Evolutionary conservation across 2,113 vertebrate genomes (phyloP), one percentile per base, ranked within the genome.

Genomic region (Upupa epops): DNA sequence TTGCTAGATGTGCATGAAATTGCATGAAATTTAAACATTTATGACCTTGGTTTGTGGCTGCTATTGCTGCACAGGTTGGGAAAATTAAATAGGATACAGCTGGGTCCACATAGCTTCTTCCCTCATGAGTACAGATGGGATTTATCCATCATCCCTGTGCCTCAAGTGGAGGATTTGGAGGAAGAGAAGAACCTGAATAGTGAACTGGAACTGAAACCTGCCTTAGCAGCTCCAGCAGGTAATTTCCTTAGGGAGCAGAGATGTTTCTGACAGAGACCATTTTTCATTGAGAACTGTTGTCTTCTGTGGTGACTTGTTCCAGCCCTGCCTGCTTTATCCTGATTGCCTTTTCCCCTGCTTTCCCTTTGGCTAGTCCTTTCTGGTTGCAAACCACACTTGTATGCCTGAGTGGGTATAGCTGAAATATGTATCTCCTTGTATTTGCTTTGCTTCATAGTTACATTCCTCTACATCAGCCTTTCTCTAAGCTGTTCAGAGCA

Each of bases 1-100:
- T 90, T 96, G 70, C 77, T 64, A 82, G 81, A 37, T 3, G 5
- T 78, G 70, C 63, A 64, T 93, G 83, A 91, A 93, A 88, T 94
- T 63, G 46, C 75, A 56, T 87, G 36, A 84, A 95, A 92, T 95
- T 88, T 80, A 58, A 80, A 73, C n/a, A 42, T 69, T 82, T 81
- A 52, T 72, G 58, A 75, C 54, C 36, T 72, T 46, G 32, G 21
- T 77, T 94, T 69, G 73, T 78, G 72, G 36, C 76, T 90, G 56
- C 42, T 88, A 18, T 56, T 88, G 54, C 65, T 72, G 54, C 40
- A 45, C 31, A 56, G 34, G 25, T 59, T 91, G 69, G 37, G 61
- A 77, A 91, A 78, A 88, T 94, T 63, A 37, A 90, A 71, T 49
- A 40, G 37, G 61, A 55, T 89, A 94, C 60, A 80, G 5, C 61